Evolutionary conservation across 2,797 vertebrate species (phyloP).

Genomic region (Furcifer pardalis): DNA sequence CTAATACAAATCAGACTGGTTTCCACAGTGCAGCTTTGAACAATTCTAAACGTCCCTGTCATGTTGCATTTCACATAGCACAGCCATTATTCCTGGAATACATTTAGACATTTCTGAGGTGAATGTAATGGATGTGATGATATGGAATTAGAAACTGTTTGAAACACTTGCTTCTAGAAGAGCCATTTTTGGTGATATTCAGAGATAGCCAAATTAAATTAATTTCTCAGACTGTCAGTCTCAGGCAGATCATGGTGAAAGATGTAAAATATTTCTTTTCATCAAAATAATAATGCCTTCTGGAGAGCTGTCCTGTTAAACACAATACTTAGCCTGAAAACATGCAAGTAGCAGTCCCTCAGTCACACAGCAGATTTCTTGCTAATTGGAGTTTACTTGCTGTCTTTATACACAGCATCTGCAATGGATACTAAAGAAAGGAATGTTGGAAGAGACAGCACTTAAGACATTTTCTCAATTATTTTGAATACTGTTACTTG

Average conservation of each 20-base stretch:
- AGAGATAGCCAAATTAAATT: conserved; percentile 61
- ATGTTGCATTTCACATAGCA: conserved; percentile 61
- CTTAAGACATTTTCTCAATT: too few species aligned
- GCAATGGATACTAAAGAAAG: conserved; percentile 41
- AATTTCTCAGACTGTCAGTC: conserved; percentile 62
- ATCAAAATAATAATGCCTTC: conserved; percentile 62
- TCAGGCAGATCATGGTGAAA: conserved; percentile 43
- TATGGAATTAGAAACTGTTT: conserved; percentile 62
- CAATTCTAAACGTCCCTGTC: conserved; percentile 60
- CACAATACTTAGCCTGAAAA: conserved; percentile 53
- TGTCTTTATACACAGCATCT: neutral
- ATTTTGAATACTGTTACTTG: too few species aligned
- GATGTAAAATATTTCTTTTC: conserved; percentile 55
- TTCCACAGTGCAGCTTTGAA: conserved; percentile 36
- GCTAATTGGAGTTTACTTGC: conserved; percentile 45
- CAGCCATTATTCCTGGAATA: conserved; percentile 40
- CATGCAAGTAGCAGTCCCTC: conserved; percentile 27
- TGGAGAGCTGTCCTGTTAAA: conserved; percentile 48
- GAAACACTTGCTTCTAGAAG: conserved; percentile 44
- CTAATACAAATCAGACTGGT: conserved; percentile 32
- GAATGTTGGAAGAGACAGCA: too few species aligned
- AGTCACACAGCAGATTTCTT: conserved; percentile 22
- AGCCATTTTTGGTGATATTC: conserved; percentile 44
- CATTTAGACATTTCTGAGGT: conserved; percentile 59
- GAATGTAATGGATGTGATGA: conserved; percentile 57